A percentile compares a stretch with the other conserved stretches of the same genome.
These are phyloP conservation scores for Drosophila triauraria DNA, from an alignment of 1,140 invertebrate species.

Conservation along the genomic window DNA sequence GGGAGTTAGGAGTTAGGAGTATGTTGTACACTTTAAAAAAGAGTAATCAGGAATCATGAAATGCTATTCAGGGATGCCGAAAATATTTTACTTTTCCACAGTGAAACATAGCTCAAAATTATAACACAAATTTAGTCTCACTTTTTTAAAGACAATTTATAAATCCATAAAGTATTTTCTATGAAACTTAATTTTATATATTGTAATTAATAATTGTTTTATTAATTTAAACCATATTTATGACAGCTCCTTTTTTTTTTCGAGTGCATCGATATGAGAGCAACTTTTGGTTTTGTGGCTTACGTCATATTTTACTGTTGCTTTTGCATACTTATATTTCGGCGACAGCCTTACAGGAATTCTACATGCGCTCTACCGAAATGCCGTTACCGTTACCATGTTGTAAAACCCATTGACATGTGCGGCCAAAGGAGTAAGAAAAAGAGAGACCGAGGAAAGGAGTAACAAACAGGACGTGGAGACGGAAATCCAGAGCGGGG, in stretches of 20 bases:
- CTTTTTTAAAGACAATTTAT: no score
- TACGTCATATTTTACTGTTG: conserved; percentile 79
- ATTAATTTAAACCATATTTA: background rate
- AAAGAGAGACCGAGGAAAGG: background rate
- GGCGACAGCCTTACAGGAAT: conserved; percentile 53
- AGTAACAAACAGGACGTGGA: background rate
- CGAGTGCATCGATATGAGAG: conserved; percentile 14
- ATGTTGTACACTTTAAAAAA: conserved; percentile 9
- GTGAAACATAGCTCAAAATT: no score
- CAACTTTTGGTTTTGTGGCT: conserved; percentile 56
- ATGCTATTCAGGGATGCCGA: background rate
- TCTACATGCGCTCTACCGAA: conserved; percentile 28
- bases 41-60: background rate
- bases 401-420: conserved; percentile 70
- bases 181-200: no score
- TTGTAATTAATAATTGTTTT: no score
- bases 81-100: no score
- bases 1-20: conserved; percentile 1
- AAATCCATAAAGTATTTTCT: no score
- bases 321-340: conserved; percentile 49
- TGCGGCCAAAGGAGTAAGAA: conserved; percentile 1
- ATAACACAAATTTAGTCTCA: no score
- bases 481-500: background rate
- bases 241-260: background rate
- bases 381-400: conserved; percentile 37